These are phyloP conservation scores for Altica lythri DNA, from an alignment of 2,888 invertebrate species.

Conservation along the genomic window DNA sequence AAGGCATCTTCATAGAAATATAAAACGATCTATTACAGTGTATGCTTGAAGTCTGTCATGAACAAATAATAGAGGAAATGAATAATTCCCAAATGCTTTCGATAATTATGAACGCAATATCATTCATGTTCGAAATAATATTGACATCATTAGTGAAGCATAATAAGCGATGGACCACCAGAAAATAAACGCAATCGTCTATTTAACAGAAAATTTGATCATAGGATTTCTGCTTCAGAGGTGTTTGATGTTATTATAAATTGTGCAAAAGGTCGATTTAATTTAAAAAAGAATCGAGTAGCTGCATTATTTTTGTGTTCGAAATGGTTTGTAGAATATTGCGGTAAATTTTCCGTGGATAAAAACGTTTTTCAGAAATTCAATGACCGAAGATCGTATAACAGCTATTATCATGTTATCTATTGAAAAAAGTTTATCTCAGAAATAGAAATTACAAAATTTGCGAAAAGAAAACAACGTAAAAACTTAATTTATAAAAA, in stretches of 20 bases:
- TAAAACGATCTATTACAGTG: slow-evolving; percentile 48
- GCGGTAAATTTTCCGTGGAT: slow-evolving; percentile 34
- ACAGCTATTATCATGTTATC: not conserved
- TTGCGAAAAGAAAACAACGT: too few species aligned
- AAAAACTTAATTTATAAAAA: not conserved
- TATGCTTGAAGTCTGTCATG: slow-evolving; percentile 43
- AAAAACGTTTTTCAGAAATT: slow-evolving; percentile 8
- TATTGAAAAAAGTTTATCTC: not conserved
- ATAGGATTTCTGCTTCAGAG: slow-evolving; percentile 18
- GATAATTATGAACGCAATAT: slow-evolving; percentile 26
- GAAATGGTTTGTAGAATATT: slow-evolving; percentile 33
- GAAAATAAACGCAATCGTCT: too few species aligned
- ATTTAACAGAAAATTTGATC: slow-evolving; percentile 23
- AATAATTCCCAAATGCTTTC: slow-evolving; percentile 19
- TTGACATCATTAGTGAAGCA: slow-evolving; percentile 26
- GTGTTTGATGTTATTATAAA: slow-evolving; percentile 42
- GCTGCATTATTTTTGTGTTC: slow-evolving; percentile 38
- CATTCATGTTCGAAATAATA: slow-evolving; percentile 21
- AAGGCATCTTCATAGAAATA: too few species aligned
- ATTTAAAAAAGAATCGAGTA: slow-evolving; percentile 40
- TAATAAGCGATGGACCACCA: slow-evolving; percentile 4
- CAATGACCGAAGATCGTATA: slow-evolving; percentile 1
- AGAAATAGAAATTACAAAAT: not conserved
- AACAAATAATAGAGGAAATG: slow-evolving; percentile 42
- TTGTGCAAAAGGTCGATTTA: slow-evolving; percentile 39